These are phyloP conservation scores for Cyanistes caeruleus DNA, from an alignment of 2,113 vertebrate genomes.

Conservation along the genomic window DNA sequence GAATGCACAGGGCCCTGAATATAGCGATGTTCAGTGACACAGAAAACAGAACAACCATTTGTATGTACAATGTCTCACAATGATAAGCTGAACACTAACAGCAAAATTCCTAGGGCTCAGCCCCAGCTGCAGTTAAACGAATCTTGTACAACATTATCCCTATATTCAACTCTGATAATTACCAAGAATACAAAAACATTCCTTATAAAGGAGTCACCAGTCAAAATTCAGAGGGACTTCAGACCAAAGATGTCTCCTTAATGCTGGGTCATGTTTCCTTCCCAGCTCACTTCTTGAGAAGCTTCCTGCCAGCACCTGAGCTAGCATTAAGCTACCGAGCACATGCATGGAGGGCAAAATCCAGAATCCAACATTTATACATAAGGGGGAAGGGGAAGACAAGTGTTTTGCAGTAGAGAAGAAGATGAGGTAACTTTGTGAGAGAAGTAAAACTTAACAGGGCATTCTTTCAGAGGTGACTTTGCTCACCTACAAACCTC, in stretches of 20 bases:
- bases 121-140: slow-evolving; percentile 15
- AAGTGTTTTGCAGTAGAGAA: not conserved
- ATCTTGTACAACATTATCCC: not conserved
- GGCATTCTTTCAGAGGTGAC: not conserved
- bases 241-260: not conserved
- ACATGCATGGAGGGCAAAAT: not conserved
- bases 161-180: slow-evolving; percentile 15
- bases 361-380: not conserved
- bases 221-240: slow-evolving; percentile 10
- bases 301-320: not conserved
- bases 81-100: not conserved
- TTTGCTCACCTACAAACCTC: not conserved
- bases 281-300: not conserved
- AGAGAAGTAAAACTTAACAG: not conserved
- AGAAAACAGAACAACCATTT: not conserved
- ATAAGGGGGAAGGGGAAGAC: not conserved
- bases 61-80: not conserved
- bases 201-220: slow-evolving; percentile 19
- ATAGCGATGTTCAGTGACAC: not conserved
- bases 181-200: slow-evolving; percentile 32
- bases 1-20: not conserved
- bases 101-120: slow-evolving; percentile 28
- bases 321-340: not conserved
- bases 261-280: not conserved
- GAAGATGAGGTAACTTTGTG: slow-evolving; percentile 43